Conservation (phyloP, 2,888 invertebrate species). For the Graphium colonna region DNA sequence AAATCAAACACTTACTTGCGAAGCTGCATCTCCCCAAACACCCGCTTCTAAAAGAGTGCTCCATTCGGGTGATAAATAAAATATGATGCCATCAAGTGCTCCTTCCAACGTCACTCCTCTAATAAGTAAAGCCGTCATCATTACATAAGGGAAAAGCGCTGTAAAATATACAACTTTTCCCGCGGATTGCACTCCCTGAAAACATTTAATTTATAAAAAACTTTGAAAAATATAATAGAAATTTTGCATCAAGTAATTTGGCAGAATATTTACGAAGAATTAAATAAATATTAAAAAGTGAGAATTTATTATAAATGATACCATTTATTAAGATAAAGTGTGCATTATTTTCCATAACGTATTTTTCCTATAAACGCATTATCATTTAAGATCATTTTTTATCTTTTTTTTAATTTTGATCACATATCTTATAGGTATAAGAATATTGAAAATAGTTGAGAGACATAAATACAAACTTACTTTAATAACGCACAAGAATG, state of each 20-base stretch:
- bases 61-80: conserved; percentile 88
- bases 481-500: conserved; percentile 92
- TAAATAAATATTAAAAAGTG: too few relatives aligned
- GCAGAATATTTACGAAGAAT: too few relatives aligned
- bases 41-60: conserved; percentile 80
- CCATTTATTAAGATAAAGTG: too few relatives aligned
- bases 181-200: conserved; percentile 90
- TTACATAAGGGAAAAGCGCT: conserved; percentile 85
- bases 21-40: conserved; percentile 91
- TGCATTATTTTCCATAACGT: too few relatives aligned
- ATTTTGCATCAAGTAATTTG: too few relatives aligned
- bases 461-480: conserved; percentile 39
- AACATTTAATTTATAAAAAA: conserved; percentile 13
- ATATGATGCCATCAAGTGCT: conserved; percentile 84
- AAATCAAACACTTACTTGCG: conserved; percentile 66
- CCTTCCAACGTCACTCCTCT: conserved; percentile 84
- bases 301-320: too few relatives aligned
- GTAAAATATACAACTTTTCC: conserved; percentile 92
- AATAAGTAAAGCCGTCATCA: conserved; percentile 82
- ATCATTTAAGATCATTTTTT: too few relatives aligned
- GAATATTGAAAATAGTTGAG: neutral
- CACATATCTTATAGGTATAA: neutral
- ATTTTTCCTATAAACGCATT: too few relatives aligned
- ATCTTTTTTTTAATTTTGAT: neutral
- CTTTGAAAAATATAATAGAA: too few relatives aligned